Evolutionary conservation across 2,113 vertebrate genomes (phyloP).

Genomic region (Pseudopodoces humilis): DNA sequence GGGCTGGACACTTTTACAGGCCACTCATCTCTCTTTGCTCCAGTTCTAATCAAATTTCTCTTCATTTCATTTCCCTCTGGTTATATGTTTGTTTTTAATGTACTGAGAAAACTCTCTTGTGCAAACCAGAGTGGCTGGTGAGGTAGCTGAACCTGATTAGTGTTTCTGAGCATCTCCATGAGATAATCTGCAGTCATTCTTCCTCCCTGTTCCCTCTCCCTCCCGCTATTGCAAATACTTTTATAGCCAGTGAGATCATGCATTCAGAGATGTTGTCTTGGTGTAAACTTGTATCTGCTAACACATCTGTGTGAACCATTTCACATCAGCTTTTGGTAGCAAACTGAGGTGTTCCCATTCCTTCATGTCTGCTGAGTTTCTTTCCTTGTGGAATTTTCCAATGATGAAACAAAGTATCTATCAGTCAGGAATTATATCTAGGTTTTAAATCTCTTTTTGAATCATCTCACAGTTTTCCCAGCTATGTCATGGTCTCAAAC

Average conservation of each 20-base stretch:
- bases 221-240: background rate
- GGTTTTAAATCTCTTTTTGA: background rate
- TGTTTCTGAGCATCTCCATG: background rate
- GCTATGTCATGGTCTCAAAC: background rate
- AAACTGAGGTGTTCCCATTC: background rate
- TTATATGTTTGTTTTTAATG: background rate
- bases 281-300: background rate
- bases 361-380: background rate
- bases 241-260: constrained; percentile 5
- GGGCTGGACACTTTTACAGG: background rate
- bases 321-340: background rate
- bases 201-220: background rate
- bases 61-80: background rate
- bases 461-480: background rate
- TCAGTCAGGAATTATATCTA: background rate
- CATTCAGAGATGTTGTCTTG: constrained; percentile 1
- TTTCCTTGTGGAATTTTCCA: constrained; percentile 15
- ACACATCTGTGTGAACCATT: background rate
- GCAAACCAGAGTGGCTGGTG: background rate
- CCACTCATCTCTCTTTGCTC: background rate
- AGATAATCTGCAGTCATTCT: background rate
- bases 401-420: background rate
- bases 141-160: background rate
- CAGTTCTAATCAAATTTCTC: background rate
- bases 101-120: background rate